Conservation (phyloP, 2,888 invertebrate genomes). For the Anagyrus pseudococci region DNA sequence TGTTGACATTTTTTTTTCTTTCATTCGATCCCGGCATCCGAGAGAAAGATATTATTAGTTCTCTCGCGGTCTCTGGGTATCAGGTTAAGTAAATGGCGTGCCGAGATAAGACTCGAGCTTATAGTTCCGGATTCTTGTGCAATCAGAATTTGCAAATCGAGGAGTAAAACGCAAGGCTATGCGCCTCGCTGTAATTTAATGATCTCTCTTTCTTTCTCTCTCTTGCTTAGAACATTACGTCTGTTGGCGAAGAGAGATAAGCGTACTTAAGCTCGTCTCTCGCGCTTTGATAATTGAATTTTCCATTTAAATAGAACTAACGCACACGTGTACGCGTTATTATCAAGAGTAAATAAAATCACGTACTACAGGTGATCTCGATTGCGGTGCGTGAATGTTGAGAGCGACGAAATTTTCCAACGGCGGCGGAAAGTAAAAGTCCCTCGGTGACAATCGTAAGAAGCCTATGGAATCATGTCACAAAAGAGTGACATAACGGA, state of each 20-base stretch:
- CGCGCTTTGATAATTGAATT: background rate
- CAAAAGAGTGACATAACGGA: background rate
- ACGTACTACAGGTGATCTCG: background rate
- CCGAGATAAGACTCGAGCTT: constrained; percentile 18
- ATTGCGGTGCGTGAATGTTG: background rate
- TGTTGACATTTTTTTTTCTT: too few relatives aligned
- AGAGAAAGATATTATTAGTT: constrained; percentile 19
- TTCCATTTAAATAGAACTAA: background rate
- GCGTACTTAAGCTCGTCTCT: background rate
- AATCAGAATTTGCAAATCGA: constrained; percentile 11
- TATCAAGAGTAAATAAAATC: background rate
- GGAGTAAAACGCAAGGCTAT: background rate
- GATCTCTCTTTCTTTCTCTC: too few relatives aligned
- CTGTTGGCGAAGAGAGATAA: too few relatives aligned
- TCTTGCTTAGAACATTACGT: too few relatives aligned
- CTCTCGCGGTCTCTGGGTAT: background rate
- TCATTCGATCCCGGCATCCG: too few relatives aligned
- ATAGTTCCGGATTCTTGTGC: constrained; percentile 26
- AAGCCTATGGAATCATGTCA: background rate
- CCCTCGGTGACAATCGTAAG: too few relatives aligned
- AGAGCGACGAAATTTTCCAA: background rate
- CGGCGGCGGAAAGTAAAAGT: background rate
- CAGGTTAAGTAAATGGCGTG: constrained; percentile 1
- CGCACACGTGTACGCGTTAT: too few relatives aligned
- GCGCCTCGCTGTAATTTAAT: constrained; percentile 3